Evolutionary conservation across 2,113 vertebrate genomes (phyloP).

Genomic region (Haplotaxodon microlepis): DNA sequence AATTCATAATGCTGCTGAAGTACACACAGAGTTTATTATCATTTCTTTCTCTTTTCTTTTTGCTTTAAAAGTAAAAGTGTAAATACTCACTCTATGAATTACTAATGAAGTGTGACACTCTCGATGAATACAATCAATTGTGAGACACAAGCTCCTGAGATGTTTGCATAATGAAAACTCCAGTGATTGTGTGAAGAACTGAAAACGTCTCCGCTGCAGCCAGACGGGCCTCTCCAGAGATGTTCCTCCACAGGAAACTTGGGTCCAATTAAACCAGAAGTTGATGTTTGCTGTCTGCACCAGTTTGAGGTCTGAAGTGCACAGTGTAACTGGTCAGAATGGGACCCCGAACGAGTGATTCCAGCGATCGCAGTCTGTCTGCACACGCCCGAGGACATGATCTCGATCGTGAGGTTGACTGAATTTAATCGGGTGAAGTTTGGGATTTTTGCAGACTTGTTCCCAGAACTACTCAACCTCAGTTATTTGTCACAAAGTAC

Average conservation of each 20-base stretch:
- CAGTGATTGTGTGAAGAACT: not conserved
- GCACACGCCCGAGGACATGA: not conserved
- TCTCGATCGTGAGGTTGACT: not conserved
- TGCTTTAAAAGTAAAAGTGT: not conserved
- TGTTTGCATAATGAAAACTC: not conserved
- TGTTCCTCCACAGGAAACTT: not conserved
- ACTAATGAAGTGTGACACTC: not conserved
- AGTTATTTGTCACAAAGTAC: accelerated
- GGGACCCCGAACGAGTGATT: not conserved
- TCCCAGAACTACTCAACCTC: accelerated
- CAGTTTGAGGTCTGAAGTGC: not conserved
- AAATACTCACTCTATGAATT: not conserved
- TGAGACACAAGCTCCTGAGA: not conserved
- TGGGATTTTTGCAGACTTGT: not conserved
- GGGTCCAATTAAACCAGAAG: not conserved
- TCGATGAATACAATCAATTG: not conserved
- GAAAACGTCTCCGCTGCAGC: not conserved
- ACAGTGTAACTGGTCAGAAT: not conserved
- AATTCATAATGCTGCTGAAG: not conserved
- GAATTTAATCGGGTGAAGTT: not conserved
- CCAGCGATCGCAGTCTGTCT: not conserved
- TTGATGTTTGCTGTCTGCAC: not conserved
- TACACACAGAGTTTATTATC: not conserved
- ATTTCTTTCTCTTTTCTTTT: not conserved
- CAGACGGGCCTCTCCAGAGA: not conserved